Evolutionary conservation across 1,140 invertebrate species (phyloP).

Genomic region (Macrostomum lignano): DNA sequence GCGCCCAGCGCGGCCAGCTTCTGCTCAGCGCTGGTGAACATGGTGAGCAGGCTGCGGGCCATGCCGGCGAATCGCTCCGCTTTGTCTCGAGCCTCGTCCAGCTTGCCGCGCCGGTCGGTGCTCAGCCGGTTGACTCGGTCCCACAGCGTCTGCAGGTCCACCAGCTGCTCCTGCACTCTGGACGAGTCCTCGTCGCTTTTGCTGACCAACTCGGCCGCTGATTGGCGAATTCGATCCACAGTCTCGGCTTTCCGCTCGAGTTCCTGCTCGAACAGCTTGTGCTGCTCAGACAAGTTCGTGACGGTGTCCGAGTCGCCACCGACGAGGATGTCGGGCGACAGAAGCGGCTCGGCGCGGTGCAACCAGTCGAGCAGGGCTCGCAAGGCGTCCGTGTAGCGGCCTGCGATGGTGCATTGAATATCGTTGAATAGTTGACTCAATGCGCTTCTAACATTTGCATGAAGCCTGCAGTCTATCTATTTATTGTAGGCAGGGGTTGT

Average conservation of each 20-base stretch:
- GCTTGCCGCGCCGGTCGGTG: conserved; percentile 41
- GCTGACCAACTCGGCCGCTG: conserved; percentile 53
- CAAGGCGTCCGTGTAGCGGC: conserved; percentile 62
- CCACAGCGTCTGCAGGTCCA: conserved; percentile 55
- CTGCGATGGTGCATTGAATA: too few relatives aligned
- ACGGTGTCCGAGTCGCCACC: conserved; percentile 87
- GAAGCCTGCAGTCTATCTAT: too few relatives aligned
- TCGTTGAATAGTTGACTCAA: too few relatives aligned
- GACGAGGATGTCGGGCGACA: conserved; percentile 50
- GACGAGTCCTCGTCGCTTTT: conserved; percentile 51
- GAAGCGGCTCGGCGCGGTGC: conserved; percentile 42
- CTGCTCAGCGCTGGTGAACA: conserved; percentile 76
- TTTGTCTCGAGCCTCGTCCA: conserved; percentile 50
- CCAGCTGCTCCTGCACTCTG: conserved; percentile 47
- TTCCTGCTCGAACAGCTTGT: conserved; percentile 67
- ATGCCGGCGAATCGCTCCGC: conserved; percentile 71
- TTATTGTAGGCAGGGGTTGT: too few relatives aligned
- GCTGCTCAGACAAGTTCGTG: conserved; percentile 60
- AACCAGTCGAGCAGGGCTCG: conserved; percentile 45
- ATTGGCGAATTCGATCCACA: conserved; percentile 58
- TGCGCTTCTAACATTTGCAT: too few relatives aligned
- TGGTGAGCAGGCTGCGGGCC: conserved; percentile 69
- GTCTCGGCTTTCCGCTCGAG: conserved; percentile 53
- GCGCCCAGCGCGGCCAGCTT: conserved; percentile 51
- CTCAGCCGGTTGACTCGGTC: conserved; percentile 46